Evolutionary conservation across 2,113 vertebrate genomes (phyloP).

Genomic region (Crotophaga sulcirostris): DNA sequence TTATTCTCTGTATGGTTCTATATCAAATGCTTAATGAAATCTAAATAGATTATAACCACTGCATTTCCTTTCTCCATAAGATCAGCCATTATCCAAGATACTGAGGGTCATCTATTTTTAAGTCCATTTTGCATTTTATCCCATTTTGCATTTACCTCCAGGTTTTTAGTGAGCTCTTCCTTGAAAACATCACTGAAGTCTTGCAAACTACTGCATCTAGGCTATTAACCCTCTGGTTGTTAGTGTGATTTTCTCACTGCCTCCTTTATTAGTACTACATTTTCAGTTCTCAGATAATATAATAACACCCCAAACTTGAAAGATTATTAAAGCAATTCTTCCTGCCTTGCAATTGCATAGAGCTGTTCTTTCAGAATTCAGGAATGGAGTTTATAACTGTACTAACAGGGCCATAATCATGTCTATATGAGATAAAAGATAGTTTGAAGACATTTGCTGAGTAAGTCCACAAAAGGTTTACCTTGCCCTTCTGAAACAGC

Average conservation of each 20-base stretch:
- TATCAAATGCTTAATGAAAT: not conserved
- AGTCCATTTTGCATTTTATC: not conserved
- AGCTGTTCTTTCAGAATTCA: not conserved
- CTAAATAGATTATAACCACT: not conserved
- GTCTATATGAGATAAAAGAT: not conserved
- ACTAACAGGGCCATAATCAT: accelerated
- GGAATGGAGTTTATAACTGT: not conserved
- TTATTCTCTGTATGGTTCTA: not conserved
- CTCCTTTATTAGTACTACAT: not conserved
- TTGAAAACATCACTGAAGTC: not conserved
- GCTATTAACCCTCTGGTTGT: not conserved
- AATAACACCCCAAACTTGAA: not conserved
- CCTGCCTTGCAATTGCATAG: not conserved
- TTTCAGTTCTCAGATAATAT: not conserved
- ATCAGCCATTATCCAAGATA: not conserved
- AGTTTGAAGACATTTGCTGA: not conserved
- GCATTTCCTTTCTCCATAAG: not conserved
- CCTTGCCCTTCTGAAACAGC: not conserved
- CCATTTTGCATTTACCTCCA: not conserved
- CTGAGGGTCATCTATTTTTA: not conserved
- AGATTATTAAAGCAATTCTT: not conserved
- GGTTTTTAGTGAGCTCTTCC: not conserved
- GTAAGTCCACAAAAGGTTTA: not conserved
- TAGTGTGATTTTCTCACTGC: not conserved
- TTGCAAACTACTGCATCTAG: not conserved